Conservation (phyloP, 2,888 invertebrate genomes). For the Drosophila siamana region DNA sequence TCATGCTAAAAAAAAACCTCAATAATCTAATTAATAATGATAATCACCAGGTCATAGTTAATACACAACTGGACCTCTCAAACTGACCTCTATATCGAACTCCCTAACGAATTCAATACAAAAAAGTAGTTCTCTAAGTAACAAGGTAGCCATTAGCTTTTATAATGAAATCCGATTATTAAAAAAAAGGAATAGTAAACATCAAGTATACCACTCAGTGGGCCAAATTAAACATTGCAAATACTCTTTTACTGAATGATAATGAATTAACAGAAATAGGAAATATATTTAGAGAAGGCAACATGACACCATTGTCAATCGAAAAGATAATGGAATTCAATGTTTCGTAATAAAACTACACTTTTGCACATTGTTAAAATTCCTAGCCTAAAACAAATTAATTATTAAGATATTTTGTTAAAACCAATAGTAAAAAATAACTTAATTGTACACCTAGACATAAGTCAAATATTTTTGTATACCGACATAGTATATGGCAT, state of each 20-base stretch:
- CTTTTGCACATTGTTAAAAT: not conserved
- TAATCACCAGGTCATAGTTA: not conserved
- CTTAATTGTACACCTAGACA: not conserved
- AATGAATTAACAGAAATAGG: not conserved
- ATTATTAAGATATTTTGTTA: not conserved
- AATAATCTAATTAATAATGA: not conserved
- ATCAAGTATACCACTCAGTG: not conserved
- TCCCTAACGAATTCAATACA: not conserved
- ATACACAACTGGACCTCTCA: not conserved
- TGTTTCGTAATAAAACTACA: not conserved
- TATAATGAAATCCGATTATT: conserved; percentile 1
- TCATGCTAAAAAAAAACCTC: not conserved
- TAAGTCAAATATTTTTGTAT: not conserved
- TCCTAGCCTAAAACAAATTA: not conserved
- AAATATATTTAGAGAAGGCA: not conserved
- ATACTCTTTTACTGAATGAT: not conserved
- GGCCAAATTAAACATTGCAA: not conserved
- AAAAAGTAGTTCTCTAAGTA: conserved; percentile 2
- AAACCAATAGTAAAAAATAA: conserved; percentile 2
- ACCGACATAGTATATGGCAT: not conserved
- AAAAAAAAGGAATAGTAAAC: conserved; percentile 1
- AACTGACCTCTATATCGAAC: not conserved
- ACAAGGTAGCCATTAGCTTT: not conserved
- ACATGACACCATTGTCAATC: not conserved
- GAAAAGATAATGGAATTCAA: not conserved